A percentile compares a stretch with the other conserved stretches of the same genome.
Conservation (phyloP, 2,888 invertebrate species). For the Chrysolina oricalcia region DNA sequence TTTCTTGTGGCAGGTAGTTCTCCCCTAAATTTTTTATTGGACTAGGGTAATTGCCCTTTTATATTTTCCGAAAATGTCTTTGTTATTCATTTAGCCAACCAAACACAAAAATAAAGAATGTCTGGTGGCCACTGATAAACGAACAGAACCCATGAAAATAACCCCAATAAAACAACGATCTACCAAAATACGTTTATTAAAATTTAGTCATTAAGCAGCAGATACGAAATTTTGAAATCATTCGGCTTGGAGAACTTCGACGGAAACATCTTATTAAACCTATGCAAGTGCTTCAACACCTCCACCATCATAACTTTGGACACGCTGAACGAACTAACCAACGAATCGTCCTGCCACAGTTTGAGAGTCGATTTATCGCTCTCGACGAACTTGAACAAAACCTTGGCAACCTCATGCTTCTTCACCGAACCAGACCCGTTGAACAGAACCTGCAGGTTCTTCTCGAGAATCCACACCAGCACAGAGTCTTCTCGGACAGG, state of each 20-base stretch:
- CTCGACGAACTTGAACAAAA: conserved; percentile 75
- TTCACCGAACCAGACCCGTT: conserved; percentile 63
- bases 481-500: conserved; percentile 73
- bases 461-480: conserved; percentile 78
- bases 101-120: too few relatives aligned
- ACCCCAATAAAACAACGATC: neutral
- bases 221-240: conserved; percentile 76
- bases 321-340: conserved; percentile 74
- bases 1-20: too few relatives aligned
- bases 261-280: conserved; percentile 75
- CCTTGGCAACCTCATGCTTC: conserved; percentile 74
- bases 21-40: too few relatives aligned
- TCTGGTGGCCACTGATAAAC: too few relatives aligned
- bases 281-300: conserved; percentile 74
- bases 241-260: conserved; percentile 74
- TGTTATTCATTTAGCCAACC: too few relatives aligned
- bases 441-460: conserved; percentile 73
- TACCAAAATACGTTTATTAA: neutral
- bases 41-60: too few relatives aligned
- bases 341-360: conserved; percentile 74
- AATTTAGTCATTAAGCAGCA: conserved; percentile 63
- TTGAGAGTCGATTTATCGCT: conserved; percentile 72
- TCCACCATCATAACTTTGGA: conserved; percentile 76
- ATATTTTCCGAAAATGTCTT: too few relatives aligned
- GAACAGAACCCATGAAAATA: neutral